A percentile compares a stretch with the other conserved stretches of the same genome.
phyloP scores from a whole-genome alignment of 2,888 invertebrate species.

The Tenthredo amoena region DNA sequence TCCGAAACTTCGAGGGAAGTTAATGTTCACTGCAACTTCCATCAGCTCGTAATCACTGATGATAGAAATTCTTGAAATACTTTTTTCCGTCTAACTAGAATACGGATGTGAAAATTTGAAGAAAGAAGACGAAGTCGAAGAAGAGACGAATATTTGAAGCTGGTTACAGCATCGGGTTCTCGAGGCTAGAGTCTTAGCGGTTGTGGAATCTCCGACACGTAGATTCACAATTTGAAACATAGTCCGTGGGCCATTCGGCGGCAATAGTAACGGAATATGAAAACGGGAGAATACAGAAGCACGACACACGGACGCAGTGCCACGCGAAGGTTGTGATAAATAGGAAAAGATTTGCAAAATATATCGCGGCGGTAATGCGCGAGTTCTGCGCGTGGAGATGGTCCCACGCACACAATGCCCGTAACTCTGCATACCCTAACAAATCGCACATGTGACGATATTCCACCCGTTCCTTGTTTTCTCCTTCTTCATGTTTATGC shows the following conservation, averaged over 20 bases:
- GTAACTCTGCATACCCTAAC: conserved; percentile 47
- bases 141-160: background rate
- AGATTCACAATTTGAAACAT: conserved; percentile 65
- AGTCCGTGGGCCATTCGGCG: conserved; percentile 64
- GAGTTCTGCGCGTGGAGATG: conserved; percentile 41
- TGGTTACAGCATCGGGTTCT: background rate
- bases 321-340: conserved; percentile 68
- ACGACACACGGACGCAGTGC: conserved; percentile 13
- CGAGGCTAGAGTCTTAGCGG: background rate
- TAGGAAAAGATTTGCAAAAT: conserved; percentile 75
- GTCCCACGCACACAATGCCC: conserved; percentile 45
- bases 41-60: background rate
- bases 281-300: conserved; percentile 59
- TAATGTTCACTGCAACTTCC: background rate
- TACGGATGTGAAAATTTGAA: background rate
- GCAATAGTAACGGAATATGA: conserved; percentile 67
- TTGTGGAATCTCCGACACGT: conserved; percentile 57
- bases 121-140: background rate
- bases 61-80: background rate
- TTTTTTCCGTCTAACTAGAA: background rate
- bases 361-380: conserved; percentile 67
- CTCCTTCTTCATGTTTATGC: conserved; percentile 24
- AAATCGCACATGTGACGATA: conserved; percentile 52
- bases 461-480: conserved; percentile 39
- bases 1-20: background rate